phyloP scores from a whole-genome alignment of 2,113 vertebrate species.

The Phaethornis superciliosus region DNA sequence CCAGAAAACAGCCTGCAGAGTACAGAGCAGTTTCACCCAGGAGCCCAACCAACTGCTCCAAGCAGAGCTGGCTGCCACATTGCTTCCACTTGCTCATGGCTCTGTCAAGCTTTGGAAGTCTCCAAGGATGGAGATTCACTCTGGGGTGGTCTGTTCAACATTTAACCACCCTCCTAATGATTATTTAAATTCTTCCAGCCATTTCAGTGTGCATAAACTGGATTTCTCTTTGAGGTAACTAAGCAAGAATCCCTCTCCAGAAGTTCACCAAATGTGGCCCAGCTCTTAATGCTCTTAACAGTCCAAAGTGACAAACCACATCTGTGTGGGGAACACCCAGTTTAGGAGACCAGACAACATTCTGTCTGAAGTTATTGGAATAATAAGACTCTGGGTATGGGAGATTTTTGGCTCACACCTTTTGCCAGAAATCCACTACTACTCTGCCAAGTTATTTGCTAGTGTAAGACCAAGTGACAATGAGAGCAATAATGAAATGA shows the following conservation, averaged over 20 bases:
- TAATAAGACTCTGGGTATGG: background rate
- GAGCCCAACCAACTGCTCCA: background rate
- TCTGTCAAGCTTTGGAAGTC: background rate
- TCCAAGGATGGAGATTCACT: background rate
- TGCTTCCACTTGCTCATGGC: fast-evolving
- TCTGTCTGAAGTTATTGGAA: background rate
- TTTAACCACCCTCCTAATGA: background rate
- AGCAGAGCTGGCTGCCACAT: background rate
- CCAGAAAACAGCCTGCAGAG: background rate
- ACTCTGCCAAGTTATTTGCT: background rate
- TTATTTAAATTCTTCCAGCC: background rate
- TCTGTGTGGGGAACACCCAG: background rate
- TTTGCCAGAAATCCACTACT: background rate
- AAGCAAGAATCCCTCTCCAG: background rate
- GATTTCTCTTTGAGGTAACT: background rate
- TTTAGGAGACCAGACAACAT: background rate
- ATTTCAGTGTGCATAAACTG: background rate
- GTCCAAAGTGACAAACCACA: background rate
- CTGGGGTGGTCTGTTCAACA: background rate
- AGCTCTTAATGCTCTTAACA: background rate
- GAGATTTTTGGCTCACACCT: fast-evolving
- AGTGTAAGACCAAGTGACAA: background rate
- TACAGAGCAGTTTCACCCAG: background rate
- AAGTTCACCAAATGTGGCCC: background rate
- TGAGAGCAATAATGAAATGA: background rate